Conservation (phyloP, 2,113 vertebrate species). For the Bos javanicus region DNA sequence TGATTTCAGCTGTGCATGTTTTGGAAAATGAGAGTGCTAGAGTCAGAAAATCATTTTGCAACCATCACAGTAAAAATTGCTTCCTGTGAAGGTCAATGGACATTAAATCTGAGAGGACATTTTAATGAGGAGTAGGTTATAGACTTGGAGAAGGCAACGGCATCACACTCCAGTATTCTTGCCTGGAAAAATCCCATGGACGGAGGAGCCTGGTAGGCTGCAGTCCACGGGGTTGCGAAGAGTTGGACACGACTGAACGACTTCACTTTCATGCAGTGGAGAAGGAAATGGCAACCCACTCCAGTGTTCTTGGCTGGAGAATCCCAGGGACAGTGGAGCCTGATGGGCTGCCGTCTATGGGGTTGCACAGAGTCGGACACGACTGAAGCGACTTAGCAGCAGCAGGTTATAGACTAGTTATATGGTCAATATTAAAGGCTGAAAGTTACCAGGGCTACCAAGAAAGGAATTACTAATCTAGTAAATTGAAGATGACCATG, state of each 20-base stretch:
- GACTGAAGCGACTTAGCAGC: too few species aligned
- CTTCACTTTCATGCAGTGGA: too few species aligned
- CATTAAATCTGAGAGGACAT: not conserved
- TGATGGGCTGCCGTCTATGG: too few species aligned
- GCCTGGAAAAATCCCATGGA: too few species aligned
- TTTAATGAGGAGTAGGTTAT: constrained; percentile 17
- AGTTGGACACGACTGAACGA: too few species aligned
- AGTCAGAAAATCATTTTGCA: not conserved
- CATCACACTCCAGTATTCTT: too few species aligned
- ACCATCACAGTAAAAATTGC: not conserved
- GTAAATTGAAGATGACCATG: not conserved
- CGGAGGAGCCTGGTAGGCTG: too few species aligned
- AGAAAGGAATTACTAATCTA: not conserved
- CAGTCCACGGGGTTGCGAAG: too few species aligned
- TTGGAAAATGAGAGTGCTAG: not conserved
- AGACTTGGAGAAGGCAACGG: not conserved
- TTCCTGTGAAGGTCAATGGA: not conserved
- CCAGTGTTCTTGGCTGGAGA: too few species aligned
- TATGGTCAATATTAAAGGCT: not conserved
- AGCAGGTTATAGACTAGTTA: not conserved
- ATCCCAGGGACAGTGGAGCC: too few species aligned
- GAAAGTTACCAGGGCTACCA: not conserved
- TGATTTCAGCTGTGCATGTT: constrained; percentile 1
- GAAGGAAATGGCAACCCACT: too few species aligned
- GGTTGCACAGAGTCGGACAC: too few species aligned